These are phyloP conservation scores for Orientallactaga bullata DNA, from an alignment of 2,113 vertebrate species.

Conservation along the genomic window DNA sequence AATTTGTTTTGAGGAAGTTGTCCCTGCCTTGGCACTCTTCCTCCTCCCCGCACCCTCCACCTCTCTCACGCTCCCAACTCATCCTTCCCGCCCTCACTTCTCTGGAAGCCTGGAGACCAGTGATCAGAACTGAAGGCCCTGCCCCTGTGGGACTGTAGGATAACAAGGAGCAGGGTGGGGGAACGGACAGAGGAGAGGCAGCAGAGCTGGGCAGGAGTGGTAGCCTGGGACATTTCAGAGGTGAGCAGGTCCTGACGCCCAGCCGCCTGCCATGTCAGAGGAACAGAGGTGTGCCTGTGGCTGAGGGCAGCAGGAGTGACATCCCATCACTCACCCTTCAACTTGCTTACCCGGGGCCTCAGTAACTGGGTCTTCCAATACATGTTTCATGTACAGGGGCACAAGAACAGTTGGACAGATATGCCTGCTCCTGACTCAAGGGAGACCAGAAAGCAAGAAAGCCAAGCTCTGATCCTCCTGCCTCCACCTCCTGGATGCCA, in stretches of 20 bases:
- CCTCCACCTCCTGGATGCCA: too few relatives aligned
- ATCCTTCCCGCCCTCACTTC: constrained; percentile 11
- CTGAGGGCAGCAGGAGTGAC: accelerated
- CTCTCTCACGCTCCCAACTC: constrained; percentile 50
- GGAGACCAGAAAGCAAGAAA: background rate
- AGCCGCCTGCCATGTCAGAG: background rate
- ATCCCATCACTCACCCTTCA: background rate
- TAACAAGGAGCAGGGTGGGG: background rate
- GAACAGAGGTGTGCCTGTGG: too few relatives aligned
- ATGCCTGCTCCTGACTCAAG: background rate
- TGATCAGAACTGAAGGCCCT: background rate
- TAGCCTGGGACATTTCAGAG: too few relatives aligned
- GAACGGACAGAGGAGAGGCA: too few relatives aligned
- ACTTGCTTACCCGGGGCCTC: background rate
- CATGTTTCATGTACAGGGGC: background rate
- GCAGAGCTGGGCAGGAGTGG: too few relatives aligned
- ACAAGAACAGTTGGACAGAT: too few relatives aligned
- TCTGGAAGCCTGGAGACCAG: constrained; percentile 18
- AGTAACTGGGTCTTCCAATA: background rate
- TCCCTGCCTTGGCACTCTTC: background rate
- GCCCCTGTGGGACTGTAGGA: too few relatives aligned
- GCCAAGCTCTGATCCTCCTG: background rate
- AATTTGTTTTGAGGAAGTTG: constrained; percentile 74
- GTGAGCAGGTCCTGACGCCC: background rate
- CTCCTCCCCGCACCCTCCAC: constrained; percentile 21